These are phyloP conservation scores for Cetoscarus ocellatus DNA, from an alignment of 2,797 vertebrate genomes.

Conservation along the genomic window DNA sequence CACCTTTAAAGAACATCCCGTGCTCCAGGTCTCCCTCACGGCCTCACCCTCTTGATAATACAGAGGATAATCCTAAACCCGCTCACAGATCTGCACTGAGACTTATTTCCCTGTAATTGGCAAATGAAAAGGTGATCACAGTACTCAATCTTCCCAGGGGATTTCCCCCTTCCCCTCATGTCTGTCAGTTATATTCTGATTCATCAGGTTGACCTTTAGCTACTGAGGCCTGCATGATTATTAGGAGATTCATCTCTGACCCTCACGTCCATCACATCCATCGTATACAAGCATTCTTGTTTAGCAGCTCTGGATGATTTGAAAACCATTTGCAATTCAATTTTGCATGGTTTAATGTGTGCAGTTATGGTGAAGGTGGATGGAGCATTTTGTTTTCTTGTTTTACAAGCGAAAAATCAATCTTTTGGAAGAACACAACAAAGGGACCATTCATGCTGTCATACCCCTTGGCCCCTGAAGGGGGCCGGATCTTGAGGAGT, in stretches of 20 bases:
- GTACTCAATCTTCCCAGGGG: conserved; percentile 53
- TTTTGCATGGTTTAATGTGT: neutral
- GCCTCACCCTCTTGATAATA: conserved; percentile 30
- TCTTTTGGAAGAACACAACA: too few species aligned
- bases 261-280: conserved; percentile 1
- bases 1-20: conserved; percentile 55
- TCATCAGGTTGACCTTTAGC: conserved; percentile 64
- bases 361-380: neutral
- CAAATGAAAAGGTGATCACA: conserved; percentile 67
- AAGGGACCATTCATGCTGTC: too few species aligned
- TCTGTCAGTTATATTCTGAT: conserved; percentile 46
- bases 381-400: neutral
- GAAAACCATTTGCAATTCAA: neutral
- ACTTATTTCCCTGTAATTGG: conserved; percentile 44
- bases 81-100: conserved; percentile 18
- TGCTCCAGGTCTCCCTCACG: conserved; percentile 46
- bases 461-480: too few species aligned
- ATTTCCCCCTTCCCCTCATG: conserved; percentile 50
- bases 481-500: too few species aligned
- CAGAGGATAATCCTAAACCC: conserved; percentile 46
- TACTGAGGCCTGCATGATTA: conserved; percentile 11
- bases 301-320: neutral
- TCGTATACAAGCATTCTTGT: neutral
- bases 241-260: conserved; percentile 26
- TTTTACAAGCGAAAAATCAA: neutral